Percentiles rank a stretch among this genome's conserved stretches.
Conservation (phyloP, 2,113 vertebrate species). For the Hiodon alosoides region DNA sequence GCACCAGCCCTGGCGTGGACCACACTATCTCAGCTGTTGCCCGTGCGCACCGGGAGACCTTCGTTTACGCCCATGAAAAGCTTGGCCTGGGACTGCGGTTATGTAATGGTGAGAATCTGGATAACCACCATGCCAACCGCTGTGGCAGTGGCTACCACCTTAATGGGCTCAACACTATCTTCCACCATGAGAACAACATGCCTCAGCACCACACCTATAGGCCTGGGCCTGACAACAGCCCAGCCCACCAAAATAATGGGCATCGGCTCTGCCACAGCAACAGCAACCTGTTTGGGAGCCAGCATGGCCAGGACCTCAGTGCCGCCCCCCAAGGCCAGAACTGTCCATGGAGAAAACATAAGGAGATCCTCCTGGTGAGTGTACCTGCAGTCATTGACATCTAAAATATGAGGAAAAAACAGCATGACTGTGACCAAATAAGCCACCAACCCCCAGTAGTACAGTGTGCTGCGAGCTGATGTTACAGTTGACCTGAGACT, state of each 20-base stretch:
- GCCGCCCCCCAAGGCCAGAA: constrained; percentile 49
- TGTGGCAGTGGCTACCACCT: constrained; percentile 56
- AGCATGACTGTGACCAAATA: not conserved
- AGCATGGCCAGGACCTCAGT: constrained; percentile 22
- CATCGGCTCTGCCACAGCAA: constrained; percentile 56
- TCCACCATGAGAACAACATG: constrained; percentile 59
- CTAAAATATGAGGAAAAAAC: not conserved
- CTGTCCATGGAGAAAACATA: constrained; percentile 56
- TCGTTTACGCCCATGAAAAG: constrained; percentile 79
- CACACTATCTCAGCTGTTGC: constrained; percentile 74
- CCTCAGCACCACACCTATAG: constrained; percentile 31
- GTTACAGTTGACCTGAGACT: not conserved
- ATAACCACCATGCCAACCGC: constrained; percentile 52
- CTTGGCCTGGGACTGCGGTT: constrained; percentile 40
- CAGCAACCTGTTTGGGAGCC: constrained; percentile 40
- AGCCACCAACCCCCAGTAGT: not conserved
- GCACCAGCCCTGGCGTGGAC: constrained; percentile 68
- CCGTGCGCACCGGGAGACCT: constrained; percentile 78
- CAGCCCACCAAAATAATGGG: constrained; percentile 54
- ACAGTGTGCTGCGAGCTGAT: not conserved
- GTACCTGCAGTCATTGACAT: too few relatives aligned
- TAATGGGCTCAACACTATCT: constrained; percentile 55
- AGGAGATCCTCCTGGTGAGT: constrained; percentile 75
- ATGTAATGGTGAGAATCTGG: constrained; percentile 40
- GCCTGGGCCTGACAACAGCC: constrained; percentile 41